phyloP scores from a whole-genome alignment of 37 sponge, comb jelly and placozoan genomes.

The Theonella swinhoei region DNA sequence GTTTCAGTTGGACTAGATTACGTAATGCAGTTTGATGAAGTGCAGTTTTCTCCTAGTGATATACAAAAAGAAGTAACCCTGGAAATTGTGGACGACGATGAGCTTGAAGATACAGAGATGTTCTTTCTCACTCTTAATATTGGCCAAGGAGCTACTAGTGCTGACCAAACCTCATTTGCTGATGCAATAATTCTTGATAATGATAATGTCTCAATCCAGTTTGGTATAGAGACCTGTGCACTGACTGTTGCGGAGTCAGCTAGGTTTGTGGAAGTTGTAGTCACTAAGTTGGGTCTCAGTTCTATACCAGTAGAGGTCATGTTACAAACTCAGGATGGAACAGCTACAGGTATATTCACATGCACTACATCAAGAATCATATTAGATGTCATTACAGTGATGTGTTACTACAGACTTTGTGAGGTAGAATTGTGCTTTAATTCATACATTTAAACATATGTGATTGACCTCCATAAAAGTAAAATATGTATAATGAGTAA shows the following conservation, averaged over 20 bases:
- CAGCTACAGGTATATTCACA: not conserved
- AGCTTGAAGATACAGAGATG: not conserved
- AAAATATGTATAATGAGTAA: too few species aligned
- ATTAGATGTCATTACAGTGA: too few species aligned
- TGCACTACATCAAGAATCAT: not conserved
- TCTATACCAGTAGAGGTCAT: not conserved
- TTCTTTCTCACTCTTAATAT: not conserved
- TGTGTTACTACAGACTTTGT: too few species aligned
- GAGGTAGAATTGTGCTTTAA: too few species aligned
- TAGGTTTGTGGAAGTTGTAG: not conserved
- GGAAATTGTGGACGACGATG: not conserved
- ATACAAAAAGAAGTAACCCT: not conserved
- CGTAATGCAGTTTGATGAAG: not conserved
- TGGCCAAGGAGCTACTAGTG: not conserved
- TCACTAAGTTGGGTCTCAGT: not conserved
- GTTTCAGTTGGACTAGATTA: not conserved
- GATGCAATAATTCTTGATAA: not conserved
- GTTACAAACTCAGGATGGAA: not conserved
- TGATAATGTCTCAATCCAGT: not conserved
- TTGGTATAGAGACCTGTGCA: not conserved
- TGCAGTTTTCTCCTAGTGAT: not conserved
- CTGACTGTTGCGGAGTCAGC: not conserved
- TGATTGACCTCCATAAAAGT: too few species aligned
- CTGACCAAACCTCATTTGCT: not conserved
- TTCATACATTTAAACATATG: too few species aligned